phyloP scores from a whole-genome alignment of 2,888 invertebrate genomes.

The Augiades crinisus region DNA sequence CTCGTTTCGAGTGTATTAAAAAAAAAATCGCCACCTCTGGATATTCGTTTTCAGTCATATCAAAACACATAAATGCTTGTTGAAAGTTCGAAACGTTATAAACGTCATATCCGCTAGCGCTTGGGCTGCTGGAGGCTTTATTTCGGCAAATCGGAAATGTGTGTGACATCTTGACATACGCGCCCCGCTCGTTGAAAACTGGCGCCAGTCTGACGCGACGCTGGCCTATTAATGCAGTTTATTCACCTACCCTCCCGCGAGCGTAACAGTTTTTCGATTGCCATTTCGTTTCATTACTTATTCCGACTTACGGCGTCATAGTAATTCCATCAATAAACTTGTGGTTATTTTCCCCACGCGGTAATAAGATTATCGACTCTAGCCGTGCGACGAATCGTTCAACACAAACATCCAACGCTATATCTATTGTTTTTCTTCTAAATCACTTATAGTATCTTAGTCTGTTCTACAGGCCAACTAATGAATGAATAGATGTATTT shows the following conservation, averaged over 20 bases:
- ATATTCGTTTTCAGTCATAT: no score
- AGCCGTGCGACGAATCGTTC: not conserved
- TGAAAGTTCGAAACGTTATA: no score
- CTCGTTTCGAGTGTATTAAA: no score
- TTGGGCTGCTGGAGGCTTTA: no score
- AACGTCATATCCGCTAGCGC: no score
- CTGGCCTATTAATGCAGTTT: slow-evolving; percentile 56
- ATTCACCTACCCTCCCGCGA: slow-evolving; percentile 51
- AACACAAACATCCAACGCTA: not conserved
- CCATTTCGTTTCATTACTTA: slow-evolving; percentile 21
- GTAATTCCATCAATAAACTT: slow-evolving; percentile 10
- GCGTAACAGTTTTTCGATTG: slow-evolving; percentile 32
- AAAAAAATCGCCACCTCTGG: no score
- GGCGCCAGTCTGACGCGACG: slow-evolving; percentile 51
- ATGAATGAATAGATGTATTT: no score
- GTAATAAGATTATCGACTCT: not conserved
- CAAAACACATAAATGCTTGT: no score
- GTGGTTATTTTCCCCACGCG: not conserved
- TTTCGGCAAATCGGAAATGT: slow-evolving; percentile 1
- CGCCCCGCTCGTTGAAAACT: slow-evolving; percentile 14
- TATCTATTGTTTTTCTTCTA: not conserved
- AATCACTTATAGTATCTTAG: no score
- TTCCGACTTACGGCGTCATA: slow-evolving; percentile 6
- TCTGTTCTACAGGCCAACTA: no score
- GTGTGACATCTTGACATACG: slow-evolving; percentile 31